A percentile compares a stretch with the other conserved stretches of the same genome.
These are phyloP conservation scores for Erebia ligea DNA, from an alignment of 2,888 invertebrate genomes.

Conservation along the genomic window DNA sequence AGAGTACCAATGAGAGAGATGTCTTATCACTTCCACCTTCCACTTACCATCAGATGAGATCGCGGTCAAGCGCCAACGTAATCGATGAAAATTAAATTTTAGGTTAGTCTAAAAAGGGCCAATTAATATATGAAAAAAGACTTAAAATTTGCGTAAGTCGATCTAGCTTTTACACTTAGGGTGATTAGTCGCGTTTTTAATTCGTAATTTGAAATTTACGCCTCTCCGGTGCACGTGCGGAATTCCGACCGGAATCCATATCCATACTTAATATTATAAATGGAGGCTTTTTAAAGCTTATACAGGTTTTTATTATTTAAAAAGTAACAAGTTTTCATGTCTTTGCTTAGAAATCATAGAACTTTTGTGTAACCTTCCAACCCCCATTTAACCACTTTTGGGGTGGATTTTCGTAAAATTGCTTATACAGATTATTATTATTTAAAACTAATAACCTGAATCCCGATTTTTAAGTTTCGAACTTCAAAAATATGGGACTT, in stretches of 20 bases:
- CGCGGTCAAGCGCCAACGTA: neutral
- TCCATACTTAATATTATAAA: too few relatives aligned
- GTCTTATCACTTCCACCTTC: neutral
- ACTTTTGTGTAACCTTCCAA: too few relatives aligned
- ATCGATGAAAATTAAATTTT: slow-evolving; percentile 4
- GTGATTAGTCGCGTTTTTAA: slow-evolving; percentile 56
- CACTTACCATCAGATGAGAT: neutral
- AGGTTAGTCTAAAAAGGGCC: slow-evolving; percentile 39
- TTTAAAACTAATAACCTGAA: too few relatives aligned
- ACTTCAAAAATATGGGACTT: too few relatives aligned
- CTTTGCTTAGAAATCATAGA: too few relatives aligned
- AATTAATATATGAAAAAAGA: slow-evolving; percentile 46
- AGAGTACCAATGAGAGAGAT: neutral
- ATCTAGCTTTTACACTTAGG: slow-evolving; percentile 73
- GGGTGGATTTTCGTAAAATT: too few relatives aligned
- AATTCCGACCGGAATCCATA: neutral
- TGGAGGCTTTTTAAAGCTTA: too few relatives aligned
- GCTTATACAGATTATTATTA: too few relatives aligned
- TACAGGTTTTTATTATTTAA: too few relatives aligned
- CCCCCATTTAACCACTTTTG: too few relatives aligned
- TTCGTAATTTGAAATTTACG: slow-evolving; percentile 49
- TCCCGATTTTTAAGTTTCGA: too few relatives aligned
- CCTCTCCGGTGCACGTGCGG: slow-evolving; percentile 55
- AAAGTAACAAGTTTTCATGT: too few relatives aligned
- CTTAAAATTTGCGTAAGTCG: slow-evolving; percentile 56